Percentiles rank a stretch among this genome's conserved stretches.
phyloP scores from a whole-genome alignment of 92 coral and sea anemone species.

The Heliopora coerulea region DNA sequence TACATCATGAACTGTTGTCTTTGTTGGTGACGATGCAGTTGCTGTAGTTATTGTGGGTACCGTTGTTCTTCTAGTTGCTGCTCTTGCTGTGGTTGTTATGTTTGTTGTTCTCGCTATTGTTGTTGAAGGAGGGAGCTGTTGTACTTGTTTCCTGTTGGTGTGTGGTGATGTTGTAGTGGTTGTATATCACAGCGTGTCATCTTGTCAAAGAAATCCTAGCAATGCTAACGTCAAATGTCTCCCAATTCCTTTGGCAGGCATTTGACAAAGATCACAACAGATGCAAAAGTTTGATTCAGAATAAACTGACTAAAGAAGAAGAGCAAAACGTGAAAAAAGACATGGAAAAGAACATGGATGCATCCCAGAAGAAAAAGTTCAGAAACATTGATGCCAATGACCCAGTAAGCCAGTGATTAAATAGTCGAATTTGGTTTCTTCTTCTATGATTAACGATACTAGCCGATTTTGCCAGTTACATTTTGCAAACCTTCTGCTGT shows the following conservation, averaged over 20 bases:
- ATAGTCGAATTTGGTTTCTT: too few species aligned
- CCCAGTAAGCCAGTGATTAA: constrained; percentile 57
- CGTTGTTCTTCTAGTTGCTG: not conserved
- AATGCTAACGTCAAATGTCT: not conserved
- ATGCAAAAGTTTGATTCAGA: constrained; percentile 82
- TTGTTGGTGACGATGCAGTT: not conserved
- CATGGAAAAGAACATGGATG: constrained; percentile 70
- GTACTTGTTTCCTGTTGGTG: too few species aligned
- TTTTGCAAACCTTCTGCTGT: too few species aligned
- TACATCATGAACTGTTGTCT: too few species aligned
- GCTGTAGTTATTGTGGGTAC: not conserved
- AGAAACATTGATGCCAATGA: constrained; percentile 67
- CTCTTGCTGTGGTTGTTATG: not conserved
- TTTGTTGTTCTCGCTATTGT: too few species aligned
- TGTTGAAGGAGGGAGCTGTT: too few species aligned
- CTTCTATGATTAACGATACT: too few species aligned
- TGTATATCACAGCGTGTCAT: too few species aligned
- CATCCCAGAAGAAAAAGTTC: constrained; percentile 59
- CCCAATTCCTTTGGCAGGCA: constrained; percentile 56
- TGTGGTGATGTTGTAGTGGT: too few species aligned
- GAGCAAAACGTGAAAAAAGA: constrained; percentile 59
- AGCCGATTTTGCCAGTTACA: too few species aligned
- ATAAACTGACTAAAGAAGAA: constrained; percentile 72
- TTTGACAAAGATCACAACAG: constrained; percentile 88
- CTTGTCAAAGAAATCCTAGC: too few species aligned